Evolutionary conservation across 2,797 vertebrate species (phyloP).

Genomic region (Lepidocolaptes lacrymiger): DNA sequence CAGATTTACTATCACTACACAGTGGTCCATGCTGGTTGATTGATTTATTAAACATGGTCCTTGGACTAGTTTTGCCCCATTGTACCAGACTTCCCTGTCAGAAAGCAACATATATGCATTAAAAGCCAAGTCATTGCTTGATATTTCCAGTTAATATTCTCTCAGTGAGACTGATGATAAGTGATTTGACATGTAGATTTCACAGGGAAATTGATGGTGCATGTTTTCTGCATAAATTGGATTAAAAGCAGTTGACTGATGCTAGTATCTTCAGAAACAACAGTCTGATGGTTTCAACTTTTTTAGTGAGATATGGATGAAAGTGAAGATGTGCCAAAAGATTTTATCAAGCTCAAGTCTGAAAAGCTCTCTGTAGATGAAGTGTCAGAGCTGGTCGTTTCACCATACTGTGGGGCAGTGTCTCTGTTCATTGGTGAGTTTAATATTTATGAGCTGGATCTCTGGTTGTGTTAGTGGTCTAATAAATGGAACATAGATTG

Average conservation of each 20-base stretch:
- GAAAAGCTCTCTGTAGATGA: conserved; percentile 85
- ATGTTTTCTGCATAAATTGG: neutral
- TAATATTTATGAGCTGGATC: neutral
- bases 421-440: conserved; percentile 90
- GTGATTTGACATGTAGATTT: neutral
- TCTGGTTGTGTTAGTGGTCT: neutral
- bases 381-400: conserved; percentile 80
- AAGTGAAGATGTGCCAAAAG: conserved; percentile 64
- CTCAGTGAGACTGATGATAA: neutral
- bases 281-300: neutral
- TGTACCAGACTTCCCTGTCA: neutral
- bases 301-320: conserved; percentile 70
- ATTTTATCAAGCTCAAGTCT: conserved; percentile 82
- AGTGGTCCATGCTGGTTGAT: neutral
- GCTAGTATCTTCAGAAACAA: neutral
- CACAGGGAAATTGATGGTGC: neutral
- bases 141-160: neutral
- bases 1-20: neutral
- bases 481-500: neutral
- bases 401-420: conserved; percentile 86
- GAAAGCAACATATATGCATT: neutral
- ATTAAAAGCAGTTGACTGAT: neutral
- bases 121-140: neutral
- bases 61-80: neutral
- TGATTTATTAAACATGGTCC: neutral